Evolutionary conservation across 92 coral and sea anemone species (phyloP), one percentile per base, ranked within the genome.

Genomic region (Siderastrea radians): DNA sequence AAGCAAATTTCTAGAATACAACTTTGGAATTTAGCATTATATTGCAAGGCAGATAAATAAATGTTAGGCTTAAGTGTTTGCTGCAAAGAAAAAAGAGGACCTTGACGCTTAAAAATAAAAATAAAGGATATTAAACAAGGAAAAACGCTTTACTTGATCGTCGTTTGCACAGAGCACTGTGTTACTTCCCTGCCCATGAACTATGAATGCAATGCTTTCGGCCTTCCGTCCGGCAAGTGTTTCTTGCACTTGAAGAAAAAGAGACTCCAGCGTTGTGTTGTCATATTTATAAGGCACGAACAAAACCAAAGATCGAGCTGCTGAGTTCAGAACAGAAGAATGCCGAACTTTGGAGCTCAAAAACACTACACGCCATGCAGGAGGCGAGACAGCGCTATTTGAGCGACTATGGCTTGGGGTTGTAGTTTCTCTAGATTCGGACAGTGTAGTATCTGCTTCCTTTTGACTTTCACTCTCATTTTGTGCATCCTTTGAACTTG

Each of bases 301-400:
- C 12, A 80, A 81, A 38, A 96, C 98, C 38, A 98, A 96, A 12
- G 90, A 78, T 57, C 90, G 85, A 6, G 93, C 94, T 5, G 99
- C 94, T 53, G 98, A 68, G 68, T 93, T 86, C 13, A 98, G 86
- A 50, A 91, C 93, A 11, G 98, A 54, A 61, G 98, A 90, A 48
- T 98, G 98, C 55, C 99, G 94, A n/a, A 98, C 92, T 89, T 98
- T 98, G 13, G 99, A 98, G 26, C 98, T 96, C 11, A 98, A 81
- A 60, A 98, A 93, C 54, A 98, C 99, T 65, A 98, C 88, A 15
- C 99, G 95, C 91, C 94, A 88, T 44, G 79, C 77, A 2, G 97
- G 86, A 0, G 87, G 85, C 45, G 58, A 60, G 10, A 66, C 65
- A 16, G 87, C 74, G 47, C 87, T 81, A 17, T 72, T 76, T 12